Base-by-base conservation (phyloP, 2,888 invertebrate genomes). In the Sicus ferrugineus region DNA sequence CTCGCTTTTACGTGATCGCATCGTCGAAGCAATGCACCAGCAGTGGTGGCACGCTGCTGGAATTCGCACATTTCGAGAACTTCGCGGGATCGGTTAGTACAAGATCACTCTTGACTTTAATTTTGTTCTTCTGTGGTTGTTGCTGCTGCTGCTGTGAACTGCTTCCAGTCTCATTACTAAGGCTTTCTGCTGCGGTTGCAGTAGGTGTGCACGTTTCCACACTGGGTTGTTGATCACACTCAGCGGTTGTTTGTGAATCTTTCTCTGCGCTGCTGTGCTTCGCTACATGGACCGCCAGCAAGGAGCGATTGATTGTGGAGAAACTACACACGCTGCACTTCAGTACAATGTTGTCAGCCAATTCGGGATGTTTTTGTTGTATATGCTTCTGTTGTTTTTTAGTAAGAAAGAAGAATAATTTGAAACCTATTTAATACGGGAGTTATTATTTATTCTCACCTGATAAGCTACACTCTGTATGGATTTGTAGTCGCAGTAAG, bases 381-480 rank as follows among this genome's bases (percentile, higher is more conserved):
- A 95, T 87, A 81, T 95, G 95, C 23, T 89, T 87, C 77, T 85
- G 46, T 81, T 95, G 95, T 26, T 89, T 87, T 77, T 85, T 42
- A 23, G 77, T 76, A n/a, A 34, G 34, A 30, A 0, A 65, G 26
- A 42, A 63, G 46, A 46, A 19, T 16, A 34, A 34, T 30, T 54
- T n/a, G 2, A 34, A 21, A 54, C 34, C n/a, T 26, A 54, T 54
- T 23, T 54, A 4, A 19, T n/a, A n/a, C n/a, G n/a, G n/a, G n/a
- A n/a, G n/a, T n/a, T n/a, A n/a, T n/a, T n/a, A n/a, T n/a, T n/a
- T 42, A 14, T 38, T 23, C 74, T 67, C 70, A 84, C 87, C 82
- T 94, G 91, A 82, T 92, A 93, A 0, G 91, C 89, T 6, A 91
- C 91, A 68, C 93, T 92, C 82, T 94, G 93, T 75, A 95, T 94